Evolutionary conservation across 2,113 vertebrate genomes (phyloP), one percentile per base, ranked within the genome.

Genomic region (Hemiprocne comata): DNA sequence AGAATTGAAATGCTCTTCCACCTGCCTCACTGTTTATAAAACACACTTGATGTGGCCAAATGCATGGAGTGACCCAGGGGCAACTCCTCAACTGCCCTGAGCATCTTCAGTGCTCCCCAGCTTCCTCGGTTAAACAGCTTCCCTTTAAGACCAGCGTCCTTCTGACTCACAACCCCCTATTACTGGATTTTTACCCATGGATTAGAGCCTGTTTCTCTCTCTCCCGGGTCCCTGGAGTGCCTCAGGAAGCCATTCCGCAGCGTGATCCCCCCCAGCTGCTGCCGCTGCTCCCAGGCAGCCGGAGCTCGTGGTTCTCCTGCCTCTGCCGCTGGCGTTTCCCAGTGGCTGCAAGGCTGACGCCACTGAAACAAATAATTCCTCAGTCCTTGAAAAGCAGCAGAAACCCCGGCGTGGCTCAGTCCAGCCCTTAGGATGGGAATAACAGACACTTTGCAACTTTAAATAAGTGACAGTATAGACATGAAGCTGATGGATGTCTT

Each of bases 121-220:
- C 7, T 84, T 55, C 61, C 50, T 16, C 17, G 53, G 19, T 7
- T 4, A 21, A n/a, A 36, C 40, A 23, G 6, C 40, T 46, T 29
- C 44, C 2, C 48, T 61, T 6, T 12, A 3, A 26, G 21, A 19
- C 14, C 9, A 2, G 9, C 51, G 23, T 8, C 7, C 24, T 72
- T n/a, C 12, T 62, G 64, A 11, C 33, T 65, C 42, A 5, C 13
- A 2, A 17, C 17, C 34, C 4, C 7, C 38, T 17, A 0, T 64
- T 26, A 1, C 15, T 40, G 1, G 9, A 9, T 53, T 38, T 31
- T 11, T 2, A 1, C 25, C 3, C 4, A 0, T 8, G 66, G 13
- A 4, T 10, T 7, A 4, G 75, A 74, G 48, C 9, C 36, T n/a
- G 33, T 19, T 18, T 36, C 8, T 24, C 18, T 40, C 28, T 7